phyloP scores from a whole-genome alignment of 2,113 vertebrate genomes.

The Hystrix cristata region DNA sequence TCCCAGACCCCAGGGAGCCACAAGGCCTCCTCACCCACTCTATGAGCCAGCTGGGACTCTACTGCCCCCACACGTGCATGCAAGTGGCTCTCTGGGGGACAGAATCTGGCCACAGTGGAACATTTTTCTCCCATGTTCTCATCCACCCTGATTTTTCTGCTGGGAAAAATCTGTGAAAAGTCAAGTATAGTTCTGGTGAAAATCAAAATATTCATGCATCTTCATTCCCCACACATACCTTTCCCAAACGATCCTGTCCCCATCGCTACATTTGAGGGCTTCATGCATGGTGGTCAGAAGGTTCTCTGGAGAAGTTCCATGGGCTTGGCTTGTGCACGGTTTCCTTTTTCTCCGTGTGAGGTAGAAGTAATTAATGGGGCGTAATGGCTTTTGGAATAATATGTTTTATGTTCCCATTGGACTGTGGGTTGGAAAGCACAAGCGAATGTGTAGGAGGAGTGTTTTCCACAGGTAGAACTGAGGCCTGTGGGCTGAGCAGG shows the following conservation, averaged over 20 bases:
- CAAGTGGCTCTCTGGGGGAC: not conserved
- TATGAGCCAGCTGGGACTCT: not conserved
- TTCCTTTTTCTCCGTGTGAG: conserved; percentile 70
- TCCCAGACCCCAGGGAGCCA: not conserved
- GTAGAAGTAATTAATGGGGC: conserved; percentile 24
- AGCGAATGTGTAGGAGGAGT: conserved; percentile 26
- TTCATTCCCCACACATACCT: not conserved
- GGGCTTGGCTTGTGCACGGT: not conserved
- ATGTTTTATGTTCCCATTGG: conserved; percentile 59
- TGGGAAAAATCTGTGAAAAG: conserved; percentile 76
- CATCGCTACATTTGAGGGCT: not conserved
- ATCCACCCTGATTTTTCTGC: conserved; percentile 38
- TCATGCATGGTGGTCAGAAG: not conserved
- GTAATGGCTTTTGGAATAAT: conserved; percentile 14
- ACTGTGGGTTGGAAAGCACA: conserved; percentile 42
- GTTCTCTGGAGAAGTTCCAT: conserved; percentile 33
- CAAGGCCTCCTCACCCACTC: not conserved
- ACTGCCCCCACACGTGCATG: not conserved
- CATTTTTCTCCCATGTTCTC: conserved; percentile 73
- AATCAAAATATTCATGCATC: not conserved
- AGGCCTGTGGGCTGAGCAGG: not conserved
- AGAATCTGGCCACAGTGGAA: conserved; percentile 14
- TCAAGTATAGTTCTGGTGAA: conserved; percentile 14
- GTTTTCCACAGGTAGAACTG: not conserved
- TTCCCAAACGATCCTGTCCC: not conserved